phyloP scores from a whole-genome alignment of 2,888 invertebrate species.

The Limnephilus rhombicus region DNA sequence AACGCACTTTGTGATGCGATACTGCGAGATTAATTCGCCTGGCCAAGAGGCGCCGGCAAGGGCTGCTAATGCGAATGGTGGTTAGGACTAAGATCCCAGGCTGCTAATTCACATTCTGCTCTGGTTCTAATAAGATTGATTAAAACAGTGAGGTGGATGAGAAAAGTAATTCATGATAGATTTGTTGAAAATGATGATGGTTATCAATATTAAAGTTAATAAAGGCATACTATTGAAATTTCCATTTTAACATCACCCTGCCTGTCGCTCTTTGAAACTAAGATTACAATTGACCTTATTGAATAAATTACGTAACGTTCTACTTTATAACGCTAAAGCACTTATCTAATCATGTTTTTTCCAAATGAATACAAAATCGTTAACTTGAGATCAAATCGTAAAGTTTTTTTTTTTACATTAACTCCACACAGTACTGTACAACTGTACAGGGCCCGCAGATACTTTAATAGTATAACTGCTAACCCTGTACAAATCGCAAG shows the following conservation, averaged over 20 bases:
- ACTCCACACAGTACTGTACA: no score
- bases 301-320: no score
- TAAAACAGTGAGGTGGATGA: not conserved
- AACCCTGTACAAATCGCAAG: no score
- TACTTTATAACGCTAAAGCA: no score
- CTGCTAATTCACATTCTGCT: not conserved
- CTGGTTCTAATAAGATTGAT: not conserved
- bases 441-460: no score
- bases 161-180: not conserved
- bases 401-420: not conserved
- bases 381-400: not conserved
- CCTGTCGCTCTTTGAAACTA: no score
- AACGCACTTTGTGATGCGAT: slow-evolving; percentile 40
- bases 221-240: no score
- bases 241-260: no score
- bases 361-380: not conserved
- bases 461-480: no score
- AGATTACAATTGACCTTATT: no score
- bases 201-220: not conserved
- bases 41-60: slow-evolving; percentile 2
- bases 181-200: not conserved
- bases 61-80: slow-evolving; percentile 6
- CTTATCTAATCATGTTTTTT: not conserved
- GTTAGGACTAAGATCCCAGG: not conserved
- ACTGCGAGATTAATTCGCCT: not conserved